These are phyloP conservation scores for Chascanopsetta lugubris DNA, from an alignment of 2,113 vertebrate species.

Conservation along the genomic window DNA sequence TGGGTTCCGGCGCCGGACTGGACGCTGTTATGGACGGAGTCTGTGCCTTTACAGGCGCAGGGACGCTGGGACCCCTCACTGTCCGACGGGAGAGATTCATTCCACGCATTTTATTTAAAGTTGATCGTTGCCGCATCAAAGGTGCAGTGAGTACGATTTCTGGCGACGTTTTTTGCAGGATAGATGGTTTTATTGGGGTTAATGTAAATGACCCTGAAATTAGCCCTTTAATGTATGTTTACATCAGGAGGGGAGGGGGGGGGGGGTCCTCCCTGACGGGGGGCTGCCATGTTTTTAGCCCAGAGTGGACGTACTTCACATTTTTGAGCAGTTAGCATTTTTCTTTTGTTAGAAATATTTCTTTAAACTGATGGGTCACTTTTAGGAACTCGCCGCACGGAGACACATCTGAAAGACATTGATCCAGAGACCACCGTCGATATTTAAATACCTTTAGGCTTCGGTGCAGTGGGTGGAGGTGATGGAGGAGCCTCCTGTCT, in stretches of 20 bases:
- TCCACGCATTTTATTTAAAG: too few relatives aligned
- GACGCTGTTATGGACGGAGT: constrained; percentile 27
- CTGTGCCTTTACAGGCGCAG: constrained; percentile 16
- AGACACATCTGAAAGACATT: not conserved
- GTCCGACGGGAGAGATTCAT: too few relatives aligned
- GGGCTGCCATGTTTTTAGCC: too few relatives aligned
- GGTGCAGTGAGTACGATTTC: too few relatives aligned
- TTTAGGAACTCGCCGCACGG: not conserved
- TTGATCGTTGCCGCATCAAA: too few relatives aligned
- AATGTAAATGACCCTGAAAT: too few relatives aligned
- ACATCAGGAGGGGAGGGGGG: too few relatives aligned
- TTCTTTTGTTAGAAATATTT: not conserved
- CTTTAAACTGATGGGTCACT: not conserved
- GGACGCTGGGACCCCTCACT: constrained; percentile 34
- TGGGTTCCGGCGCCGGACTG: constrained; percentile 82
- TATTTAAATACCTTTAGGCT: constrained; percentile 60
- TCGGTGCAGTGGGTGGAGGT: constrained; percentile 45
- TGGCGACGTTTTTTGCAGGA: too few relatives aligned
- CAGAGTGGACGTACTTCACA: too few relatives aligned
- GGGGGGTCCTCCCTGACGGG: too few relatives aligned
- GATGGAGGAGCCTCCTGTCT: constrained; percentile 5
- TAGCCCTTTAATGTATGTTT: too few relatives aligned
- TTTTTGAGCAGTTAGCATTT: not conserved
- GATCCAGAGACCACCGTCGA: not conserved
- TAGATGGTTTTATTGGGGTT: too few relatives aligned